phyloP scores from a whole-genome alignment of 2,888 invertebrate species.

The Onthophagus sagittarius region DNA sequence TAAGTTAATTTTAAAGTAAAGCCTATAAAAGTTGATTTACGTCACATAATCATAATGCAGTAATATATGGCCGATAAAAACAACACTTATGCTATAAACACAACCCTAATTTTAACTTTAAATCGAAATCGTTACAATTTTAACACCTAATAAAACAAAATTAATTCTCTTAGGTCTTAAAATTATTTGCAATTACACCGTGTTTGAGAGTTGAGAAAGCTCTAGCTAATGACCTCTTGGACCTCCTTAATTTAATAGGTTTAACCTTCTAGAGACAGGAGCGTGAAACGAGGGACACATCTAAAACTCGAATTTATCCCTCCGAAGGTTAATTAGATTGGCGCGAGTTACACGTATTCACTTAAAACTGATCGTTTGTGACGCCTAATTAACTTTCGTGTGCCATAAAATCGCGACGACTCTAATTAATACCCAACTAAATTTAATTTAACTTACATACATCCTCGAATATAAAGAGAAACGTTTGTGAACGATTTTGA shows the following conservation, averaged over 20 bases:
- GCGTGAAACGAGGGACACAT: neutral
- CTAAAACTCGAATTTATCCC: neutral
- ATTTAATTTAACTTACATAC: neutral
- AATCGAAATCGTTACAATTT: too few relatives aligned
- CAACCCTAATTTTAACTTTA: too few relatives aligned
- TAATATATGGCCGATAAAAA: too few relatives aligned
- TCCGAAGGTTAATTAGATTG: neutral
- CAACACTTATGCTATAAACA: too few relatives aligned
- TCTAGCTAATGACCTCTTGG: neutral
- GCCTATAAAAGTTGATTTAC: too few relatives aligned
- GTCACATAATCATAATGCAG: too few relatives aligned
- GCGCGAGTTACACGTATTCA: neutral
- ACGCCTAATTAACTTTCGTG: neutral
- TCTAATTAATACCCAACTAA: neutral
- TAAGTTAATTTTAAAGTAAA: too few relatives aligned
- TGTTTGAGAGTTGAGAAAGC: neutral
- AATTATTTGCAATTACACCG: neutral
- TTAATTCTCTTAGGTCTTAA: too few relatives aligned
- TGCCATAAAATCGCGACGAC: neutral
- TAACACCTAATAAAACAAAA: too few relatives aligned
- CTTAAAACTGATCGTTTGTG: neutral
- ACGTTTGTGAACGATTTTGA: neutral
- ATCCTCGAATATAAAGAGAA: neutral
- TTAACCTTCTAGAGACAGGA: neutral
- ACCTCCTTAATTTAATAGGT: neutral